Percentiles rank a stretch among this genome's conserved stretches.
phyloP scores from a whole-genome alignment of 2,797 vertebrate species.

The Huso huso region DNA sequence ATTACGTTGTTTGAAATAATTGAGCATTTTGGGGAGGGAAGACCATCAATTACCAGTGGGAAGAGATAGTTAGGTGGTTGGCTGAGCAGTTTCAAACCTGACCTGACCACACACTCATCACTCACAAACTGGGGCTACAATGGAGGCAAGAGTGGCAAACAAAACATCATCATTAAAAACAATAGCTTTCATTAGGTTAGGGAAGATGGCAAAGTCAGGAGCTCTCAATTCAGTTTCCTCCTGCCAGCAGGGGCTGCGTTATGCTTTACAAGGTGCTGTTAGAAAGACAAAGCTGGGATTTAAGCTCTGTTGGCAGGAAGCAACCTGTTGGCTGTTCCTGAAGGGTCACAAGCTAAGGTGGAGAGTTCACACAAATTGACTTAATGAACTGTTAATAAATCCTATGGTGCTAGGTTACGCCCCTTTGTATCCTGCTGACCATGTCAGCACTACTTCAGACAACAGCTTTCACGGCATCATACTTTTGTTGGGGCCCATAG shows the following conservation, averaged over 20 bases:
- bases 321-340: constrained; percentile 20
- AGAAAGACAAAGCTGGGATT: constrained; percentile 22
- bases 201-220: constrained; percentile 17
- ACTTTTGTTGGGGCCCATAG: neutral
- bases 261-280: neutral
- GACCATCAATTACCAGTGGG: no score
- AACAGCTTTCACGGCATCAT: constrained; percentile 4
- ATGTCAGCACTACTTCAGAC: neutral
- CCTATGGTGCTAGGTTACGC: constrained; percentile 16
- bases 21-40: no score
- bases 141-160: neutral
- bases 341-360: constrained; percentile 28
- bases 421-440: constrained; percentile 11
- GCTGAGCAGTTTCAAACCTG: no score
- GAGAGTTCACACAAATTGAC: constrained; percentile 36
- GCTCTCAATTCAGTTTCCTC: neutral
- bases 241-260: constrained; percentile 10
- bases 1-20: no score
- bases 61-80: no score
- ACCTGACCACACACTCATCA: no score
- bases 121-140: neutral
- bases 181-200: constrained; percentile 32
- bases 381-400: constrained; percentile 35
- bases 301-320: constrained; percentile 26
- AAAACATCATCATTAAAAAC: constrained; percentile 10